These are phyloP conservation scores for Eubasilissa regina DNA, from an alignment of 1,140 invertebrate genomes.

Conservation along the genomic window DNA sequence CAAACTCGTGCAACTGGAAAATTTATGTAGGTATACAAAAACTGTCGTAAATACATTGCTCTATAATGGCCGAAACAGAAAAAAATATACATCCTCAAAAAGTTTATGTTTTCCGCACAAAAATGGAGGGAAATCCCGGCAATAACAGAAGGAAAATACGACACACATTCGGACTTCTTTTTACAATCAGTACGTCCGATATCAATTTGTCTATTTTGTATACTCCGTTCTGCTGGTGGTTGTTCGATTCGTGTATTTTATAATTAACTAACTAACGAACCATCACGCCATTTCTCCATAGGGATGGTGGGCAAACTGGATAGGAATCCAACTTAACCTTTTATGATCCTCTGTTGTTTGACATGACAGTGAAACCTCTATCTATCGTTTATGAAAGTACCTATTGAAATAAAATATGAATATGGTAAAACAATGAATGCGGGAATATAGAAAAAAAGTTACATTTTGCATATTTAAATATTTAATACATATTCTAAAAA, in stretches of 20 bases:
- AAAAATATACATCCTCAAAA: constrained; percentile 36
- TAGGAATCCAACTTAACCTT: no score
- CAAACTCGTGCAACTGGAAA: constrained; percentile 23
- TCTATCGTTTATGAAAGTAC: no score
- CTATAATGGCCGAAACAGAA: constrained; percentile 23
- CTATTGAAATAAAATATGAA: no score
- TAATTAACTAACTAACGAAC: no score
- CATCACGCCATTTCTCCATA: no score
- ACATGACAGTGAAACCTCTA: no score
- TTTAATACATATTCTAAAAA: no score
- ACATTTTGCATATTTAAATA: no score
- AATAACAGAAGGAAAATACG: constrained; percentile 44
- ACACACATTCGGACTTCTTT: constrained; percentile 46
- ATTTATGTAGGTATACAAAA: constrained; percentile 26
- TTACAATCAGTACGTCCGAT: constrained; percentile 40
- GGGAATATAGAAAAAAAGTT: no score
- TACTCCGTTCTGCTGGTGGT: background rate
- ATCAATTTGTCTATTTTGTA: constrained; percentile 42
- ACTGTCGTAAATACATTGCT: constrained; percentile 26
- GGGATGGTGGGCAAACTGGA: no score
- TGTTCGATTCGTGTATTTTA: background rate
- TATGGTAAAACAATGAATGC: no score
- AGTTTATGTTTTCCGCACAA: constrained; percentile 43
- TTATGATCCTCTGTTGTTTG: no score
- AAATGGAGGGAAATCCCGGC: constrained; percentile 41